Percentiles rank a stretch among this genome's conserved stretches.
Evolutionary conservation across 2,888 invertebrate species (phyloP).

Genomic region (Nomada flava): DNA sequence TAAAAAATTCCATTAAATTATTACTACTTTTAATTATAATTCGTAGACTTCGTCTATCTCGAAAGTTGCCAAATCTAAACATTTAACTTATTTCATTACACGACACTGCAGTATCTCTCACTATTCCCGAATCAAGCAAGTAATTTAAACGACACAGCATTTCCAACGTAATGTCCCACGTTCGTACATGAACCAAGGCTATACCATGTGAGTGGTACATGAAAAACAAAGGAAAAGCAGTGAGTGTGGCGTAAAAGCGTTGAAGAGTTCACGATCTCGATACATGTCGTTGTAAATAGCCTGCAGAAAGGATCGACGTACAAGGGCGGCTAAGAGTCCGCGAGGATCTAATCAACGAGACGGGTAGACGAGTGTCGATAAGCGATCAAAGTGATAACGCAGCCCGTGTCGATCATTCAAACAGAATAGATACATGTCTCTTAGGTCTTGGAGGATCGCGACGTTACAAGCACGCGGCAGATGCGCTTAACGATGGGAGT

Average conservation of each 20-base stretch:
- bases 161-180: neutral
- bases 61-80: no score
- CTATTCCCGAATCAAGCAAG: neutral
- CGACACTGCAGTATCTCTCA: neutral
- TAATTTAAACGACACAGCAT: neutral
- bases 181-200: neutral
- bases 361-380: conserved; percentile 38
- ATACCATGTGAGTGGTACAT: neutral
- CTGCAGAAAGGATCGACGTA: conserved; percentile 29
- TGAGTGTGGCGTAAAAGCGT: conserved; percentile 13
- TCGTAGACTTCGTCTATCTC: no score
- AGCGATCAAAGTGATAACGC: conserved; percentile 51
- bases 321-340: conserved; percentile 21
- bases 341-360: conserved; percentile 51
- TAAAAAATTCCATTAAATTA: no score
- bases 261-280: conserved; percentile 28
- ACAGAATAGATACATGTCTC: conserved; percentile 32
- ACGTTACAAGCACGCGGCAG: conserved; percentile 26
- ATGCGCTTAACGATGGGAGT: conserved; percentile 33
- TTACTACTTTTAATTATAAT: no score
- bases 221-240: no score
- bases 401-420: conserved; percentile 42
- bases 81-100: neutral
- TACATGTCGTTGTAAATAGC: conserved; percentile 8
- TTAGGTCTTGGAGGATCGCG: neutral